These are phyloP conservation scores for Myopa testacea DNA, from an alignment of 2,888 invertebrate genomes.

Conservation along the genomic window DNA sequence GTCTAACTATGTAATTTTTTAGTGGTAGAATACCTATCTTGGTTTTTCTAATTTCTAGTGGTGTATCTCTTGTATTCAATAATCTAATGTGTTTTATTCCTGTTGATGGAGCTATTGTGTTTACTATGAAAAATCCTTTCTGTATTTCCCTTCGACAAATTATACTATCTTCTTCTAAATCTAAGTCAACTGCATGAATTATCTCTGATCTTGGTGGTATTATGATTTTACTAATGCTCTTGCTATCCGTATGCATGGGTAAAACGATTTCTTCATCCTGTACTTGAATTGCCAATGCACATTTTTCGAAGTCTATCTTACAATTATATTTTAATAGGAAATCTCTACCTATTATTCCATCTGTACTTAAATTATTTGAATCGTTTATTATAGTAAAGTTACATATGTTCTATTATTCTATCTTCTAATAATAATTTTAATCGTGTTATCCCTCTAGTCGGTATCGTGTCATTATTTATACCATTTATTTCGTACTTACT, in stretches of 20 bases:
- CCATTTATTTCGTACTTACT: too few relatives aligned
- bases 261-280: background rate
- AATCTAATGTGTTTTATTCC: constrained; percentile 6
- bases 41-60: background rate
- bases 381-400: too few relatives aligned
- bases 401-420: too few relatives aligned
- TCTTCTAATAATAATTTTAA: too few relatives aligned
- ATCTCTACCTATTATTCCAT: constrained; percentile 21
- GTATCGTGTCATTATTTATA: too few relatives aligned
- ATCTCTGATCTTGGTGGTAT: too few relatives aligned
- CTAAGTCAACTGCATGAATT: too few relatives aligned
- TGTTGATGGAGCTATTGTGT: background rate
- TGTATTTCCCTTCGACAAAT: background rate
- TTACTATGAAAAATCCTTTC: constrained; percentile 13
- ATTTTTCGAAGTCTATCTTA: constrained; percentile 21
- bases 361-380: too few relatives aligned
- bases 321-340: constrained; percentile 18
- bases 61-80: constrained; percentile 7
- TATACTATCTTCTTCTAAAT: too few relatives aligned
- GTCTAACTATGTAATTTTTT: background rate
- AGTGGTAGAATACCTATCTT: too few relatives aligned
- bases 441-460: too few relatives aligned
- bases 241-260: background rate
- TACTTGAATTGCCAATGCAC: background rate
- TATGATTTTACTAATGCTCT: too few relatives aligned